Percentiles rank a stretch among this genome's conserved stretches.
These are phyloP conservation scores for Eurypyga helias DNA, from an alignment of 2,113 vertebrate genomes.

Conservation along the genomic window DNA sequence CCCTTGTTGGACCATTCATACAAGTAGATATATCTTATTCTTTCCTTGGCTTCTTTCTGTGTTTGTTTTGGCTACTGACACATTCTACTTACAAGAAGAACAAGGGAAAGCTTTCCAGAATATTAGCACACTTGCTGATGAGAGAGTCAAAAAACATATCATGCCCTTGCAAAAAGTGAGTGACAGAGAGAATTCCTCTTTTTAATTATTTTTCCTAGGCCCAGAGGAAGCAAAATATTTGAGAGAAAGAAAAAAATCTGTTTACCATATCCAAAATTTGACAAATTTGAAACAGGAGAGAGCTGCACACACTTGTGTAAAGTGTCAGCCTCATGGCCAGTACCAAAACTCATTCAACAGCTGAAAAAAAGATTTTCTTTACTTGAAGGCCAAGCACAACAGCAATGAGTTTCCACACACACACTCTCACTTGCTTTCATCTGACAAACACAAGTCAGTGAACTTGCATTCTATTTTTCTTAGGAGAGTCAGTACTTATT, in stretches of 20 bases:
- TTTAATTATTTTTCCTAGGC: conserved; percentile 38
- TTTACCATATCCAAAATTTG: not conserved
- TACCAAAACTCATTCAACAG: conserved; percentile 2
- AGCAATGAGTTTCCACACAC: not conserved
- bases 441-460: conserved; percentile 6
- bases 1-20: conserved; percentile 19
- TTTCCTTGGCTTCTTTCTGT: conserved; percentile 37
- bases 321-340: not conserved
- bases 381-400: conserved; percentile 47
- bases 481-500: not conserved
- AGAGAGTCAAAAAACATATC: not conserved
- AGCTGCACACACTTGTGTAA: not conserved
- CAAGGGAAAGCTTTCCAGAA: conserved; percentile 21
- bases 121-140: not conserved
- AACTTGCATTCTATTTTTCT: not conserved
- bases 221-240: conserved; percentile 52
- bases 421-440: conserved; percentile 19
- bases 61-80: conserved; percentile 57
- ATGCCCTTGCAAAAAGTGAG: not conserved
- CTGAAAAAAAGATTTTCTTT: conserved; percentile 28
- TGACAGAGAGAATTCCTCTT: not conserved
- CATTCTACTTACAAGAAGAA: conserved; percentile 32
- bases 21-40: conserved; percentile 34
- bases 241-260: not conserved
- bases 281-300: conserved; percentile 23